Evolutionary conservation across 2,113 vertebrate species (phyloP), one percentile per base, ranked within the genome.

Genomic region (Cathartes aura): DNA sequence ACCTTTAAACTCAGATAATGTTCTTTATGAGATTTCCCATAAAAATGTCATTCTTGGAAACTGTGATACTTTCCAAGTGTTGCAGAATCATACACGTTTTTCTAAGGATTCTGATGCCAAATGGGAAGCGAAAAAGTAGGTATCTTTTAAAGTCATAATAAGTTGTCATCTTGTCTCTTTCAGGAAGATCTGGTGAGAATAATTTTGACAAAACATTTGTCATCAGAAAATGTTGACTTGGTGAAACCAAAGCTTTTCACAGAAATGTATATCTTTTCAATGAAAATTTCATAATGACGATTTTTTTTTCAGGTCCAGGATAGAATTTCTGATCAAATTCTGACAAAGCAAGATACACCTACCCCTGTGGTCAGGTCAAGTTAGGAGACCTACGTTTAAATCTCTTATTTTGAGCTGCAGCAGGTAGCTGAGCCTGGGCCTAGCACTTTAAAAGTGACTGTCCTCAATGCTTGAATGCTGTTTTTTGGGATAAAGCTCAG

Each of bases 21-120:
- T 75, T 64, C 26, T 92, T 60, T 52, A 67, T 89, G 83, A 95
- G 42, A 71, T 82, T 94, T 97, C 73, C 80, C 52, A 67, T 95
- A 94, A 95, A 85, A 42, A 90, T 76, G 56, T 63, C 93, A 60
- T 96, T 94, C 89, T 93, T 2, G 4, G 89, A 91, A 95, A 75
- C 68, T 52, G 16, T 53, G 47, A 67, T 67, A 59, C 43, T 81
- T 92, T 84, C 34, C 56, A 83, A 88, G 74, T 55, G 45, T 53
- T 89, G 42, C 38, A 82, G 83, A 81, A 93, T 74, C 42, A 67
- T 36, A 47, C 15, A 43, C 11, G 2, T 78, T 87, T 92, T 94
- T 89, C 59, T 71, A 34, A 87, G 38, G 42, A 42, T 84, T 93
- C 38, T 52, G 36, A 75, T 91, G 73, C 73, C 84, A 94, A 94